Base-by-base conservation (phyloP, 2,797 vertebrate genomes). In the Phalanger gymnotis region DNA sequence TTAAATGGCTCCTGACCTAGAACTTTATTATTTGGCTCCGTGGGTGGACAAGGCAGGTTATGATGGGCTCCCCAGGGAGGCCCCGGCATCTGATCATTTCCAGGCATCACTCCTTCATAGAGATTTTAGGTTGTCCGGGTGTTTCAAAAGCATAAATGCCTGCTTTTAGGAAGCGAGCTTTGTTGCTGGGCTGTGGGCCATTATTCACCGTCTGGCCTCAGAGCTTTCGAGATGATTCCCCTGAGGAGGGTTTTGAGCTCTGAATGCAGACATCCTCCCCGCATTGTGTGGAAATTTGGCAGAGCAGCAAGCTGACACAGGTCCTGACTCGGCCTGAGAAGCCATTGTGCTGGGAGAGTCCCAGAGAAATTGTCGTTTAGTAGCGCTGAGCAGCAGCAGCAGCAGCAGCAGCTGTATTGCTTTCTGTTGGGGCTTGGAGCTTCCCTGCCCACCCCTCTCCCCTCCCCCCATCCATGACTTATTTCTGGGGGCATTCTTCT, bases 351-450 rank as follows among this genome's bases (percentile, higher is more conserved):
- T 95, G 87, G 93, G 92, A 90, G 61, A 95, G 95, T 92, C 90
- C 34, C 97, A 97, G 73, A 98, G 96, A 98, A 98, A 98, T 98
- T 98, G 96, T 98, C 97, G 95, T 98, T 98, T 98, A 14, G 16
- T 95, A 96, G 98, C 97, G 96, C 98, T 98, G 98, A 97, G 98
- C 96, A 96, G 93, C 94, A 96, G 96, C 97, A 97, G 98, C 96
- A 96, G 93, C 94, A 96, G 96, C 97, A 98, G 96, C 97, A 98
- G 89, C 96, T 92, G 94, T 96, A 91, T 96, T 97, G 97, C 93
- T 94, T 54, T 98, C 98, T 99, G 98, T 98, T 97, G 96, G 66
- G 95, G 96, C 55, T 53, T 47, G 94, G 98, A 97, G 96, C 90
- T 92, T 97, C 95, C 93, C 94, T 96, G 92, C 92, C 81, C 55